Conservation (phyloP, 1,140 invertebrate genomes). For the Micrasema minimum region DNA sequence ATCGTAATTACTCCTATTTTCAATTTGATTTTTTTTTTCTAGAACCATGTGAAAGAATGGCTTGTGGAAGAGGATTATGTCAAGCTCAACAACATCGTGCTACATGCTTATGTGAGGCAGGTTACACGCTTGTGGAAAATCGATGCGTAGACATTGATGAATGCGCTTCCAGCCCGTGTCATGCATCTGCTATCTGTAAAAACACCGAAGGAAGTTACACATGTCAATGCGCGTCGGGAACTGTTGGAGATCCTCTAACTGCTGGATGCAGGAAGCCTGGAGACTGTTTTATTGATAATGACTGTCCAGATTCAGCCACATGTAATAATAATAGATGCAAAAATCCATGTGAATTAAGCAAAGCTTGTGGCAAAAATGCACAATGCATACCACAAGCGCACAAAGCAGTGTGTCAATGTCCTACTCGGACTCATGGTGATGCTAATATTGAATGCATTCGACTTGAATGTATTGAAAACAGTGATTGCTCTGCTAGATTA, state of each 20-base stretch:
- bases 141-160: conserved; percentile 86
- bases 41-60: conserved; percentile 80
- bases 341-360: conserved; percentile 78
- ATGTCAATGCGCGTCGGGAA: conserved; percentile 80
- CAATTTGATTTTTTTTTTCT: conserved; percentile 56
- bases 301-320: conserved; percentile 81
- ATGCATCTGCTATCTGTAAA: conserved; percentile 78
- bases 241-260: conserved; percentile 78
- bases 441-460: conserved; percentile 75
- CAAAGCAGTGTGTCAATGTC: conserved; percentile 78
- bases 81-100: conserved; percentile 75
- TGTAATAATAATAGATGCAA: conserved; percentile 82
- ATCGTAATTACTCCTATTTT: too few species aligned
- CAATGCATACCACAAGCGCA: conserved; percentile 77
- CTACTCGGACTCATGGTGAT: conserved; percentile 79
- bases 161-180: conserved; percentile 80
- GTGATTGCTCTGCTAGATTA: conserved; percentile 76
- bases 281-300: conserved; percentile 81
- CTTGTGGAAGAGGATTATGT: conserved; percentile 81
- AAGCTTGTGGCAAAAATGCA: conserved; percentile 80
- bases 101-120: conserved; percentile 78
- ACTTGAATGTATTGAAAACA: conserved; percentile 82
- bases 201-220: conserved; percentile 81
- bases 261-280: conserved; percentile 79
- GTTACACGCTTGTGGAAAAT: conserved; percentile 75